Conservation (phyloP, 1,140 invertebrate genomes). For the Saccostrea glomerata region DNA sequence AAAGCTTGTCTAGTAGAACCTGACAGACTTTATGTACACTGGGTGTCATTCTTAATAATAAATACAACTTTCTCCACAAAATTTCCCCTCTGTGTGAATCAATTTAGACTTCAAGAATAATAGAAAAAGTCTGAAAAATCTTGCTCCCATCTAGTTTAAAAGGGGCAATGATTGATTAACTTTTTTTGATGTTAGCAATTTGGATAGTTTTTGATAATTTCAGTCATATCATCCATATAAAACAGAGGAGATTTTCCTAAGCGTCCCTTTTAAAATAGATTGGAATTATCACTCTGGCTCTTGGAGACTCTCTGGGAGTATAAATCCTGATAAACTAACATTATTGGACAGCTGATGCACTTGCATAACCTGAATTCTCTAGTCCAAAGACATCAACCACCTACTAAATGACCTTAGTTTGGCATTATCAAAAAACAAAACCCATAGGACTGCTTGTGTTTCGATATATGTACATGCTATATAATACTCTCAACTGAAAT, state of each 20-base stretch:
- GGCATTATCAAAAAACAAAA: too few species aligned
- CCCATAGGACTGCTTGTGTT: too few species aligned
- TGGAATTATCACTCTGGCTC: too few species aligned
- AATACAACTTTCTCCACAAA: background rate
- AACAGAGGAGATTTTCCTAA: background rate
- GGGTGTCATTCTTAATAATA: background rate
- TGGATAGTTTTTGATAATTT: background rate
- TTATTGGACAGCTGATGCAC: too few species aligned
- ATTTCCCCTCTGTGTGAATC: background rate
- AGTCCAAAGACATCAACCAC: too few species aligned
- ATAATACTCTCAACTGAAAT: too few species aligned
- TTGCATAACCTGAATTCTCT: too few species aligned
- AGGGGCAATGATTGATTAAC: background rate
- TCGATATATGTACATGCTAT: too few species aligned
- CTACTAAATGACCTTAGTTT: too few species aligned
- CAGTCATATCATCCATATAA: background rate
- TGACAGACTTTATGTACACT: background rate
- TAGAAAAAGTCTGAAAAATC: conserved; percentile 1
- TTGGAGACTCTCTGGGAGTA: too few species aligned
- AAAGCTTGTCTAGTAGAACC: background rate
- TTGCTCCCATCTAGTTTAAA: background rate
- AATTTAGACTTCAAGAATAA: conserved; percentile 3
- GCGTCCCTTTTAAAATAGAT: too few species aligned
- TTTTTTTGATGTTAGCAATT: background rate
- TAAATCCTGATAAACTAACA: too few species aligned